Percentiles rank a stretch among this genome's conserved stretches.
Conservation (phyloP, 1,140 invertebrate genomes). For the Pristionchus pacificus region DNA sequence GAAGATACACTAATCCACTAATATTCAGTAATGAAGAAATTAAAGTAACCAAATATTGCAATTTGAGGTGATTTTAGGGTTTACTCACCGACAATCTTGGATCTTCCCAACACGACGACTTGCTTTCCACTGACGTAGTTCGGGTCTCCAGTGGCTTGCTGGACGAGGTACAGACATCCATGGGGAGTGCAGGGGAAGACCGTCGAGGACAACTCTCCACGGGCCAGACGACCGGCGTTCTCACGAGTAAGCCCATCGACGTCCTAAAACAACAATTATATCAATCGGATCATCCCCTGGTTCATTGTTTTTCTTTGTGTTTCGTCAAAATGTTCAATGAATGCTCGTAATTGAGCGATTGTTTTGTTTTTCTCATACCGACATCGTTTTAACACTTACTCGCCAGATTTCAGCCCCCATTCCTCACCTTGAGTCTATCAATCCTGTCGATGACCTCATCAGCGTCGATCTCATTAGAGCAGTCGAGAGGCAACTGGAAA, state of each 20-base stretch:
- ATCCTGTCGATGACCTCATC: slow-evolving; percentile 49
- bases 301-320: too few relatives aligned
- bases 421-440: slow-evolving; percentile 43
- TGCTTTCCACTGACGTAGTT: slow-evolving; percentile 72
- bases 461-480: slow-evolving; percentile 40
- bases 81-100: slow-evolving; percentile 98
- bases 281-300: too few relatives aligned
- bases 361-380: too few relatives aligned
- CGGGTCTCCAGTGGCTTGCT: slow-evolving; percentile 44
- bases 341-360: too few relatives aligned
- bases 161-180: slow-evolving; percentile 53
- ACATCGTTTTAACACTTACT: too few relatives aligned
- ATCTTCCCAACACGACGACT: slow-evolving; percentile 89
- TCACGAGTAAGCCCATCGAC: slow-evolving; percentile 54
- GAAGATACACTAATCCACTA: too few relatives aligned
- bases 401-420: too few relatives aligned
- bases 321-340: too few relatives aligned
- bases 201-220: slow-evolving; percentile 47
- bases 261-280: too few relatives aligned
- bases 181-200: slow-evolving; percentile 55
- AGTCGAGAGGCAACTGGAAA: slow-evolving; percentile 52
- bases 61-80: too few relatives aligned
- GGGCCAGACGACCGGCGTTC: slow-evolving; percentile 52
- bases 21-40: too few relatives aligned
- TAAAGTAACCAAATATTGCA: too few relatives aligned